Evolutionary conservation across 2,113 vertebrate species (phyloP), one percentile per base, ranked within the genome.

Genomic region (Syrrhaptes paradoxus): DNA sequence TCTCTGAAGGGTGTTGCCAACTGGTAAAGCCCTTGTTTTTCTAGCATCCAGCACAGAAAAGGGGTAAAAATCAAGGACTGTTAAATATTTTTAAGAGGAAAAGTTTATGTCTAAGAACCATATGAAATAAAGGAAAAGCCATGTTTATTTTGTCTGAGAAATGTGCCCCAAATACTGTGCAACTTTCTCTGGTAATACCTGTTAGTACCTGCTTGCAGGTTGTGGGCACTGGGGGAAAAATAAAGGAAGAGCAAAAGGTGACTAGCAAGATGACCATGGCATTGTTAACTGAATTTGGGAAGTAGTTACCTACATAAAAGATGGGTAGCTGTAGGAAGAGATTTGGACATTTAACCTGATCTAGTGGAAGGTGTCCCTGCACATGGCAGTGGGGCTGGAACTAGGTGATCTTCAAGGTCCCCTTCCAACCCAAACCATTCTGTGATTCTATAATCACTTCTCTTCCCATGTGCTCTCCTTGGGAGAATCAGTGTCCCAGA

Each of bases 211-310:
- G 11, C 14, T 75, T 26, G 61, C 51, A 78, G 36, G 7, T n/a
- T 58, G 36, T 41, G 1, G 0, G 4, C 45, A 13, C 4, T 26
- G 25, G 1, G 20, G 25, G 7, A 38, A 25, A 70, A 62, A 21
- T 17, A 85, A 9, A 24, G 4, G 32, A 61, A 41, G n/a, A 58
- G 10, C 12, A n/a, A 61, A 59, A 62, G 46, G 16, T 68, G 24
- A 87, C 34, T 55, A 59, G 29, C 38, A 66, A 75, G 52, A 36
- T 9, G 24, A 7, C 20, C 4, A 3, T 38, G 21, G 36, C 29
- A 52, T 12, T 87, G 22, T 55, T 22, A 73, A 2, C 7, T 52
- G 24, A 55, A 88, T 67, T n/a, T 78, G 32, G 46, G 43, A 81
- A 49, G 10, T 26, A 86, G 49, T 84, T 66, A 32, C 8, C n/a